phyloP scores from a whole-genome alignment of 2,888 invertebrate genomes.

The Ligdia adustata region DNA sequence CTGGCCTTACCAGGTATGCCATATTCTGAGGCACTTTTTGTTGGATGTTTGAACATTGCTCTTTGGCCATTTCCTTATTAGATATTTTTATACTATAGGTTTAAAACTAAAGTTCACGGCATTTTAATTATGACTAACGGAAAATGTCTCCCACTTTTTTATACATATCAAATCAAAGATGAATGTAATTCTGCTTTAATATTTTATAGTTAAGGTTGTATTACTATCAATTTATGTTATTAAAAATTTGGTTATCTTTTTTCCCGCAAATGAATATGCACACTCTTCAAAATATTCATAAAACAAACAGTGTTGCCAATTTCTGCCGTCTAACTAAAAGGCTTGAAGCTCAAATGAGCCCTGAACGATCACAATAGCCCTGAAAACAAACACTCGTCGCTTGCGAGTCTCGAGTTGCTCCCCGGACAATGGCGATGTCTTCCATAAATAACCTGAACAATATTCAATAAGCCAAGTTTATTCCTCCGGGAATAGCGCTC shows the following conservation, averaged over 20 bases:
- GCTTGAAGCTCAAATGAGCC: background rate
- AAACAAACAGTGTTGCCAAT: background rate
- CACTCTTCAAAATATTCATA: no score
- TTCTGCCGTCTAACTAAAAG: conserved; percentile 3
- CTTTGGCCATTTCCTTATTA: conserved; percentile 34
- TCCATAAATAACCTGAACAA: conserved; percentile 79
- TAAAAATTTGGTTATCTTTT: no score
- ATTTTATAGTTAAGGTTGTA: no score
- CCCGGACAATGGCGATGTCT: conserved; percentile 75
- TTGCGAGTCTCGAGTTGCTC: conserved; percentile 49
- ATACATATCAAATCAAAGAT: no score
- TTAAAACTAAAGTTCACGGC: no score
- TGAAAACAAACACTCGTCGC: conserved; percentile 56
- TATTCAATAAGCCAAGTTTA: conserved; percentile 81
- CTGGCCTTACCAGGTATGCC: conserved; percentile 11
- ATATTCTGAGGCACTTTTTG: conserved; percentile 9
- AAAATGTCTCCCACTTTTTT: no score
- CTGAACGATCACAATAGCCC: conserved; percentile 27
- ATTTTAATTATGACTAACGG: no score
- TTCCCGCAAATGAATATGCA: no score
- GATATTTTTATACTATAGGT: no score
- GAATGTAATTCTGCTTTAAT: no score
- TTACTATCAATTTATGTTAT: no score
- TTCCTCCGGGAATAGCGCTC: conserved; percentile 82
- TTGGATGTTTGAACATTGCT: conserved; percentile 56